Evolutionary conservation across 2,888 invertebrate genomes (phyloP), one percentile per base, ranked within the genome.

Genomic region (Drosophila birchii): DNA sequence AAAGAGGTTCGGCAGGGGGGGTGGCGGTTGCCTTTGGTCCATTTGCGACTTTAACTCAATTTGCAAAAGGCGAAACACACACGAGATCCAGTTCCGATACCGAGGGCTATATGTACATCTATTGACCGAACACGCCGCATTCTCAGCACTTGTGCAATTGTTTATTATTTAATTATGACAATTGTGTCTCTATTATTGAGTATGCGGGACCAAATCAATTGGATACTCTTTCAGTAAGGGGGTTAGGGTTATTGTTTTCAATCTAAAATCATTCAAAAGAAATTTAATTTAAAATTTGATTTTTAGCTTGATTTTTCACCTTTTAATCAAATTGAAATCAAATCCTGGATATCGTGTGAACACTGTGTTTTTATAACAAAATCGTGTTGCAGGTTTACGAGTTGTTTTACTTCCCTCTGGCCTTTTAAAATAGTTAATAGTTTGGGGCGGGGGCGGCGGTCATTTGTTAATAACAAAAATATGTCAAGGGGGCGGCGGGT

Each of bases 161-260:
- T 59, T 79, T 86, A 76, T 84, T 71, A 79, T 86, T 81, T 75
- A 78, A 86, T 84, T 86, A 76, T 58, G 73, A 70, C 59, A 44
- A 62, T 77, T 72, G 56, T 51, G 23, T 32, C 26, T 44, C 32
- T 36, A 41, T 39, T 39, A 55, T 55, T 54, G 18, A 44, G 38
- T 23, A 38, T 44, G 54, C 38, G 36, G 36, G 20, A 23, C 39
- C 11, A 45, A 57, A 57, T 34, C 57, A 43, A 39, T 26, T 55
- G 20, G 56, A 45, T 54, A 47, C 63, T 29, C 49, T 63, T 20
- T 43, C 38, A 34, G 23, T 44, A 2, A 5, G 26, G 5, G 18
- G 12, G 12, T 18, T n/a, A n/a, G n/a, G n/a, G n/a, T n/a, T n/a
- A 12, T 26, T n/a, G 14, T 57, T 38, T n/a, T 39, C 12, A 4